Base-by-base conservation (phyloP, 2,113 vertebrate genomes). In the Saccopteryx bilineata region DNA sequence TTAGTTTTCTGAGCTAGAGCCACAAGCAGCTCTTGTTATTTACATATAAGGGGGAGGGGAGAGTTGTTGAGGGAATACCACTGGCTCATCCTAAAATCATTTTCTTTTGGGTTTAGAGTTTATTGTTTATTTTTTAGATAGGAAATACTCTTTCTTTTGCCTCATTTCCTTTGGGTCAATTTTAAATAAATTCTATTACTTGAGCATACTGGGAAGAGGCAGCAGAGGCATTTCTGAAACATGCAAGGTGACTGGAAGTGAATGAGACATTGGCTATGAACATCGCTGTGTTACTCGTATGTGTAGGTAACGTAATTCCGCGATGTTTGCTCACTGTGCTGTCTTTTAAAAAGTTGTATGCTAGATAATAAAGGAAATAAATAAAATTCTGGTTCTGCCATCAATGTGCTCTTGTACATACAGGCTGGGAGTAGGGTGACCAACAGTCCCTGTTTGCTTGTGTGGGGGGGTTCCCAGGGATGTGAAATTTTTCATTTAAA, bases 101-200 rank as follows among this genome's bases (percentile, higher is more conserved):
- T 76, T 92, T 24, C 21, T 17, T 78, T 56, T 33, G 31, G 7
- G 33, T 48, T 81, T 91, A 76, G 17, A 81, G 91, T 89, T 71
- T 18, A 21, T 81, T 54, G 56, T 94, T 96, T 93, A 63, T 6
- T 82, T 96, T 96, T 96, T 85, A 58, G 19, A 48, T 33, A 65
- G 33, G 8, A 69, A 68, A 24, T 71, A 54, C 33, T 21, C 26
- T 54, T 84, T 24, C 76, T 54, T 54, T 69, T 76, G 68, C 4
- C 21, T 86, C 7, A 69, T 78, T 82, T 85, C 86, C 61, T 94
- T 33, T 82, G 58, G 21, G 65, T 5, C 17, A 58, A 5, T 72
- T 91, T 93, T 50, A 76, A 76, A 54, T 39, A 71, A 81, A 82
- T 79, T 66, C 4, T 52, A 48, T 78, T 82, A 33, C 56, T 86